phyloP scores from a whole-genome alignment of 2,797 vertebrate genomes.

The Gastrophryne carolinensis region DNA sequence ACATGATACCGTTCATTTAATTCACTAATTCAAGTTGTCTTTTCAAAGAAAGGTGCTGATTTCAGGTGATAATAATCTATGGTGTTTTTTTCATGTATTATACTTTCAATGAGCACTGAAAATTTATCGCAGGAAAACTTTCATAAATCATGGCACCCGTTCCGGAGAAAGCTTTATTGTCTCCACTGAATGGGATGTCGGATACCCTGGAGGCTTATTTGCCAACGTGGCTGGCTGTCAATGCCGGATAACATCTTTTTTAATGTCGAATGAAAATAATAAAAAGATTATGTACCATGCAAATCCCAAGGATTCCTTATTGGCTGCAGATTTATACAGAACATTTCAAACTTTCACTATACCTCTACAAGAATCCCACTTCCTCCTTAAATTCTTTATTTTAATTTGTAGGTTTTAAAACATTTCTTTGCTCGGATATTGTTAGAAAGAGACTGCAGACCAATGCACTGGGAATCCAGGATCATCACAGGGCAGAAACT shows the following conservation, averaged over 20 bases:
- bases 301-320: constrained; percentile 7
- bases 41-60: background rate
- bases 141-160: constrained; percentile 49
- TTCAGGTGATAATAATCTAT: constrained; percentile 16
- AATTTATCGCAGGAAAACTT: constrained; percentile 35
- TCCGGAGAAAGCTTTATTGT: constrained; percentile 46
- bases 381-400: background rate
- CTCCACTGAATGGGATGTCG: constrained; percentile 41
- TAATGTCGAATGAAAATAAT: constrained; percentile 54
- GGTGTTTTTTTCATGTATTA: background rate
- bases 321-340: background rate
- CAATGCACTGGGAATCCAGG: background rate
- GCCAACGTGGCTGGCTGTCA: constrained; percentile 23
- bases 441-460: background rate
- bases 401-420: background rate
- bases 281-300: constrained; percentile 49
- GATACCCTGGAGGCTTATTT: constrained; percentile 27
- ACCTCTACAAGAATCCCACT: background rate
- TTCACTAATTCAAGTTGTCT: background rate
- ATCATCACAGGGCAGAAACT: background rate
- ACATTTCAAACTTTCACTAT: background rate
- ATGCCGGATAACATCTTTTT: constrained; percentile 40
- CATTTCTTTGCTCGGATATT: background rate
- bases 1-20: background rate
- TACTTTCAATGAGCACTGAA: constrained; percentile 42